Evolutionary conservation across 1,140 invertebrate species (phyloP).

Genomic region (Drosophila punjabiensis): DNA sequence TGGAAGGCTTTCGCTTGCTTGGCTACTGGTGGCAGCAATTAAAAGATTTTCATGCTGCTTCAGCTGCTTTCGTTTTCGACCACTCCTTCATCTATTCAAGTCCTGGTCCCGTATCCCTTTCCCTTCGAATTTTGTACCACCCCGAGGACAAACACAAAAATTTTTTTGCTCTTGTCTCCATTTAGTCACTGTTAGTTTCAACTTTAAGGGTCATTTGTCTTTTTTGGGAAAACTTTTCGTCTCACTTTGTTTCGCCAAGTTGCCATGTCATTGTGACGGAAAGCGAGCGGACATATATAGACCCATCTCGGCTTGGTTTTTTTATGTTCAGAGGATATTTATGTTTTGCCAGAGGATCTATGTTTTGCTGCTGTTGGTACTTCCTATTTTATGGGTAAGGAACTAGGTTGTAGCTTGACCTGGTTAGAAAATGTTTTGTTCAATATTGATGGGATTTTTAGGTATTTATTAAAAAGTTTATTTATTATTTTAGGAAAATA

Average conservation of each 20-base stretch:
- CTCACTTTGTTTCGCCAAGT: slow-evolving; percentile 80
- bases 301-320: slow-evolving; percentile 25
- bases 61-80: slow-evolving; percentile 42
- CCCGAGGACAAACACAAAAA: slow-evolving; percentile 39
- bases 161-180: slow-evolving; percentile 68
- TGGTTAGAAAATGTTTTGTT: background rate
- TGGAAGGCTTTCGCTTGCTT: slow-evolving; percentile 62
- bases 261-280: slow-evolving; percentile 67
- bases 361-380: background rate
- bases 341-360: slow-evolving; percentile 11
- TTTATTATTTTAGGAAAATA: background rate
- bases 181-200: slow-evolving; percentile 83
- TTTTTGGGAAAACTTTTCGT: slow-evolving; percentile 68
- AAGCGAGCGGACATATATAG: slow-evolving; percentile 26
- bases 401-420: background rate
- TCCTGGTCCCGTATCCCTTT: background rate
- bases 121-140: background rate
- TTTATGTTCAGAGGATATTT: slow-evolving; percentile 32
- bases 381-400: slow-evolving; percentile 11
- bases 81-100: slow-evolving; percentile 40
- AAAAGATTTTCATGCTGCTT: slow-evolving; percentile 75
- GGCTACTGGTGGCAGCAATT: slow-evolving; percentile 72
- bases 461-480: background rate
- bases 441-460: background rate
- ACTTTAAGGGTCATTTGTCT: slow-evolving; percentile 80